A percentile compares a stretch with the other conserved stretches of the same genome.
These are phyloP conservation scores for Caenorhabditis sp. DNA, from an alignment of 2,888 invertebrate genomes.

Conservation along the genomic window DNA sequence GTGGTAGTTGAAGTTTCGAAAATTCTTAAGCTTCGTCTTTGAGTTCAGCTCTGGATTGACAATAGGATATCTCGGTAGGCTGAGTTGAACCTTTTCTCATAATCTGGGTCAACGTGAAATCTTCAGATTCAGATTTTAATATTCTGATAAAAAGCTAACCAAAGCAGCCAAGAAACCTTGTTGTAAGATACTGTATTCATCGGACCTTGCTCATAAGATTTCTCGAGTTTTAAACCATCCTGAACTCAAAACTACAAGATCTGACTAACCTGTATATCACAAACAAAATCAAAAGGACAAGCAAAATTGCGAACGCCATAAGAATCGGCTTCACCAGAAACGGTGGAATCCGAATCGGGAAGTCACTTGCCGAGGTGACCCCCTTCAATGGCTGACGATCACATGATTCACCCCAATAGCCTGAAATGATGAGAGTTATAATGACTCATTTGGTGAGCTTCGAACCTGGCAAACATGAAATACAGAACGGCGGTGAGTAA, in stretches of 20 bases:
- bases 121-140: too few species aligned
- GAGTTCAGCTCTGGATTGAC: too few species aligned
- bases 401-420: constrained; percentile 68
- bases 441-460: neutral
- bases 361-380: constrained; percentile 52
- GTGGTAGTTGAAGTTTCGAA: too few species aligned
- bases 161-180: too few species aligned
- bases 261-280: constrained; percentile 40
- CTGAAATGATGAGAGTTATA: constrained; percentile 23
- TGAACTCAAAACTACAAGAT: neutral
- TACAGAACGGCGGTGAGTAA: constrained; percentile 66
- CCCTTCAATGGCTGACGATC: constrained; percentile 63
- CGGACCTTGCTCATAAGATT: too few species aligned
- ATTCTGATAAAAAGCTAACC: too few species aligned
- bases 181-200: too few species aligned
- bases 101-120: too few species aligned
- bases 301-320: constrained; percentile 35
- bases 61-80: too few species aligned
- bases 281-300: constrained; percentile 35
- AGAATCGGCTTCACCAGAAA: constrained; percentile 59
- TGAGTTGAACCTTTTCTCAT: neutral
- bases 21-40: too few species aligned
- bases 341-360: constrained; percentile 63
- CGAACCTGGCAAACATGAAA: constrained; percentile 63
- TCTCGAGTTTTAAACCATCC: too few species aligned